phyloP scores from a whole-genome alignment of 2,888 invertebrate genomes.

The Syrphus vitripennis region DNA sequence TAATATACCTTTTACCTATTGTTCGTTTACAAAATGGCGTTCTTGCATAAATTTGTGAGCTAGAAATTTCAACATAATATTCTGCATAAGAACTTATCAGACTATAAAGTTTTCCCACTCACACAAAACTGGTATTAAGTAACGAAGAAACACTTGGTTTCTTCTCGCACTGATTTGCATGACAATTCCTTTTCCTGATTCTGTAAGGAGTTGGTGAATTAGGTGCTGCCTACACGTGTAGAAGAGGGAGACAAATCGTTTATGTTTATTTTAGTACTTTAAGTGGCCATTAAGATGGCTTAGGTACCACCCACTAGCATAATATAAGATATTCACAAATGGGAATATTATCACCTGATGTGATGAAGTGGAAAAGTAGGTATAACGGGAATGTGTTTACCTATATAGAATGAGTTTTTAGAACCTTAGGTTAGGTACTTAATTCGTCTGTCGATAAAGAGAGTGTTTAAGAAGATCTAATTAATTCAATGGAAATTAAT shows the following conservation, averaged over 20 bases:
- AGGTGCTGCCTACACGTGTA: neutral
- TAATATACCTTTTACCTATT: neutral
- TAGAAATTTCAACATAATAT: neutral
- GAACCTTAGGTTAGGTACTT: neutral
- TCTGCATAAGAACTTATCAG: neutral
- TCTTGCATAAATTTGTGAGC: neutral
- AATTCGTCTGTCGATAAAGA: neutral
- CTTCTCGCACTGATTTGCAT: slow-evolving; percentile 57
- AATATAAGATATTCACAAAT: slow-evolving; percentile 38
- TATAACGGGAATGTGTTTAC: neutral
- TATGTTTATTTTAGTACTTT: slow-evolving; percentile 67
- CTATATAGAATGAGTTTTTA: neutral
- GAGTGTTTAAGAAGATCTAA: slow-evolving; percentile 13
- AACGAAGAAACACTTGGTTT: neutral
- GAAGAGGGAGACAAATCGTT: slow-evolving; percentile 60
- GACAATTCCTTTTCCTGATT: slow-evolving; percentile 28
- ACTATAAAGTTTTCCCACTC: neutral
- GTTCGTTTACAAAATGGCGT: neutral
- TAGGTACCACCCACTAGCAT: neutral
- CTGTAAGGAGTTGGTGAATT: neutral
- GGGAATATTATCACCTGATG: slow-evolving; percentile 61
- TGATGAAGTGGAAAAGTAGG: neutral
- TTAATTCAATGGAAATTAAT: slow-evolving; percentile 59
- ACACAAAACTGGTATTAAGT: neutral
- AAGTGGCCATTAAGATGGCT: slow-evolving; percentile 64